Base-by-base conservation (phyloP, 1,140 invertebrate genomes). In the Drosophila melanica region DNA sequence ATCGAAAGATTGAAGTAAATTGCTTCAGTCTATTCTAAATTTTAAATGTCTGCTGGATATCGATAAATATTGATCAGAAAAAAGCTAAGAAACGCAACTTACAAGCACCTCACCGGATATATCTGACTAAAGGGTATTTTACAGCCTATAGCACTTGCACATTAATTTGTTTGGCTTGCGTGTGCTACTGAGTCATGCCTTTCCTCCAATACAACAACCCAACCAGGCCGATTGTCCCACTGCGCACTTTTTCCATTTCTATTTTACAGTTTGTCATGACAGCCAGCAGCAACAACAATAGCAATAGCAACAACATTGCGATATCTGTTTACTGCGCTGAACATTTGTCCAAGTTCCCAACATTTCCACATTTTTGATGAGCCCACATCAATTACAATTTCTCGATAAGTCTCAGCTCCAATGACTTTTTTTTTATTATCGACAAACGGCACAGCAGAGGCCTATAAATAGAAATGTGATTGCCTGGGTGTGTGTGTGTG, bases 351-450 rank as follows among this genome's bases (percentile, higher is more conserved):
- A 62, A 50, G 20, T 74, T 69, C 71, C 57, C 71, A 74, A 44
- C 62, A 65, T 71, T 71, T 66, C 47, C 69, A 59, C 54, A 72
- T 72, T 67, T 72, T 66, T 72, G 53, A 72, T 72, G 39, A 57
- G 68, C 44, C 44, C 53, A 57, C 69, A 59, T 58, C 54, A 72
- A 72, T 72, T 59, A 72, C 54, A 45, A 14, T 54, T 54, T 37
- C 39, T 54, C 63, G 69, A 67, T 67, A 59, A 72, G 69, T 67
- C 65, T 48, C 14, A 30, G 39, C 37, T 57, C 51, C 62, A 65
- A 57, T 65, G 51, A 57, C 51, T 65, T 51, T 47, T 23, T 23
- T 58, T 30, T 51, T 66, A 66, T 51, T 66, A 66, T 66, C 62
- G 62, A 37, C 51, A 48, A 30, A 12, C 4, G 41, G 41, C 44